Evolutionary conservation across 2,888 invertebrate species (phyloP), one percentile per base, ranked within the genome.

Genomic region (Spisula solida): DNA sequence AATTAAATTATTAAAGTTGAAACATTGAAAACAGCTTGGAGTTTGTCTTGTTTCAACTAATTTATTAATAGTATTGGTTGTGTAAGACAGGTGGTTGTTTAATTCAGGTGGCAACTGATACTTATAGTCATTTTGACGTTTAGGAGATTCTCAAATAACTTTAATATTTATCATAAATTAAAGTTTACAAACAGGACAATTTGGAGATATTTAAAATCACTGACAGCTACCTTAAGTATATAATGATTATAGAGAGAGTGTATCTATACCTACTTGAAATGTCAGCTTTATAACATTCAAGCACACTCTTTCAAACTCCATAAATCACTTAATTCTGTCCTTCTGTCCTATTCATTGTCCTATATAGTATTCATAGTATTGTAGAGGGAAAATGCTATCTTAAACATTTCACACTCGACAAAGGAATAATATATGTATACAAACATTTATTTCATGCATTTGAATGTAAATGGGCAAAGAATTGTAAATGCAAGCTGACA

Each of bases 281-380:
- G 75, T 34, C 75, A 75, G 75, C 14, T 75, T 75, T 75, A 75
- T 31, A 75, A 75, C 34, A 75, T 29, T 34, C 75, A 75, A 75
- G 75, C 75, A 75, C 75, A 34, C 75, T 34, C 31, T 34, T 34
- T 18, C 34, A 75, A 75, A 75, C 29, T 12, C 41, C 75, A 75
- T 75, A 75, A 75, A 75, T 75, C 75, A 75, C 18, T 75, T 31
- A 6, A 75, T 18, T 31, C 75, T 34, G 34, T 34, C 31, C 0
- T 25, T 34, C 16, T 75, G 75, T 75, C 34, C 29, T 34, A 41
- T 41, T 41, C 41, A 41, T 41, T 41, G 41, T 41, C 41, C 41
- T 2, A 41, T 2, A 41, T 41, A 41, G 41, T 25, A 75, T 31
- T 34, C 75, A 25, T 66, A 10, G 60, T 25, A 66, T 66, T 66